Conservation (phyloP, 1,140 invertebrate species). For the Ceratosolen solmsi region DNA sequence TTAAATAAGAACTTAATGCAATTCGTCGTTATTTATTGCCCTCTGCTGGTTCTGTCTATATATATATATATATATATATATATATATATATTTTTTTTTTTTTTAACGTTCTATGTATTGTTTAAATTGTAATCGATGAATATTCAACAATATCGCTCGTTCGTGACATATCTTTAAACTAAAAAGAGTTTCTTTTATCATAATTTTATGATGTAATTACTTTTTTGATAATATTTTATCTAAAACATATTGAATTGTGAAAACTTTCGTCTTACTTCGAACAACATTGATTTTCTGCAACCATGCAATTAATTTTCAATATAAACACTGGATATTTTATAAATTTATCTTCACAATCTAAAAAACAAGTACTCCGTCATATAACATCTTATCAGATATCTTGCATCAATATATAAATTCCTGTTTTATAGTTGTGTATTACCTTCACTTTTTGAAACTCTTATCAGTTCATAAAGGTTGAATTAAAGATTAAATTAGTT, state of each 20-base stretch:
- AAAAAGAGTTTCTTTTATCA: too few species aligned
- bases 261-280: not conserved
- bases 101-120: too few species aligned
- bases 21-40: slow-evolving; percentile 36
- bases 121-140: too few species aligned
- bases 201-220: too few species aligned
- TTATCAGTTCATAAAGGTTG: too few species aligned
- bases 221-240: too few species aligned
- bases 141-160: too few species aligned
- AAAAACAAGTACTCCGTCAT: not conserved
- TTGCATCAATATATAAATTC: not conserved
- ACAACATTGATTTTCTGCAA: not conserved
- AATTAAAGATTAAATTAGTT: too few species aligned
- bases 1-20: not conserved
- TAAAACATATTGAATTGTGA: not conserved
- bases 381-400: not conserved
- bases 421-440: not conserved
- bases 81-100: too few species aligned
- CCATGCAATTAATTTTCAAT: not conserved
- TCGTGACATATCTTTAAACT: too few species aligned
- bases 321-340: not conserved
- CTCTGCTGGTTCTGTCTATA: not conserved
- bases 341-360: not conserved
- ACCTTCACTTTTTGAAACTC: not conserved
- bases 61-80: too few species aligned